These are phyloP conservation scores for Zosterops borbonicus DNA, from an alignment of 2,113 vertebrate species.

Conservation along the genomic window DNA sequence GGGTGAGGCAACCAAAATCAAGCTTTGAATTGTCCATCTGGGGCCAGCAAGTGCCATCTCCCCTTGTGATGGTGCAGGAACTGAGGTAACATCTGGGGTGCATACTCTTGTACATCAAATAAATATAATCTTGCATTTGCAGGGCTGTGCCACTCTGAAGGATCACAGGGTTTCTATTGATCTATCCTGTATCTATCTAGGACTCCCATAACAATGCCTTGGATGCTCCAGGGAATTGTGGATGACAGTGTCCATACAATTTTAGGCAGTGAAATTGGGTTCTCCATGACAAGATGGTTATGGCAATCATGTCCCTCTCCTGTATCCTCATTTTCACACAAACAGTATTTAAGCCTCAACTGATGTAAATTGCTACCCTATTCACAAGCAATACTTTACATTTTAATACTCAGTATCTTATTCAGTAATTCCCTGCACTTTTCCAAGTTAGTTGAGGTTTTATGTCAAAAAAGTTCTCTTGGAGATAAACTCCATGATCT, in stretches of 20 bases:
- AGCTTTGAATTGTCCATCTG: background rate
- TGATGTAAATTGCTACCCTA: background rate
- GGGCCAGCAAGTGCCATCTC: too few species aligned
- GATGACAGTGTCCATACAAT: background rate
- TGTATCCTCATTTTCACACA: background rate
- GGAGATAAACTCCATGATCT: background rate
- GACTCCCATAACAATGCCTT: background rate
- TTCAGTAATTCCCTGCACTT: background rate
- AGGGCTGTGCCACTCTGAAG: background rate
- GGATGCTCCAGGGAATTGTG: background rate
- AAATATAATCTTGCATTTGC: background rate
- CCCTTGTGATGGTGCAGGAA: background rate
- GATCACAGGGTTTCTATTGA: accelerated
- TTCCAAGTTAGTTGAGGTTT: background rate
- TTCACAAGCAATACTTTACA: background rate
- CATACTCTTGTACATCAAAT: background rate
- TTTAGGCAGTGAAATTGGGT: background rate
- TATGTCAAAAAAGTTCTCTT: background rate
- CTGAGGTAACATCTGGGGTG: background rate
- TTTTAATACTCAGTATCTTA: background rate
- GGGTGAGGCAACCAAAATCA: too few species aligned
- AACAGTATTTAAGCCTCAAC: background rate
- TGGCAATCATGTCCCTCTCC: background rate
- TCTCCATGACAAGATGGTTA: accelerated
- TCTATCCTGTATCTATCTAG: background rate